These are phyloP conservation scores for Pavo muticus DNA, from an alignment of 2,113 vertebrate genomes.

Conservation along the genomic window DNA sequence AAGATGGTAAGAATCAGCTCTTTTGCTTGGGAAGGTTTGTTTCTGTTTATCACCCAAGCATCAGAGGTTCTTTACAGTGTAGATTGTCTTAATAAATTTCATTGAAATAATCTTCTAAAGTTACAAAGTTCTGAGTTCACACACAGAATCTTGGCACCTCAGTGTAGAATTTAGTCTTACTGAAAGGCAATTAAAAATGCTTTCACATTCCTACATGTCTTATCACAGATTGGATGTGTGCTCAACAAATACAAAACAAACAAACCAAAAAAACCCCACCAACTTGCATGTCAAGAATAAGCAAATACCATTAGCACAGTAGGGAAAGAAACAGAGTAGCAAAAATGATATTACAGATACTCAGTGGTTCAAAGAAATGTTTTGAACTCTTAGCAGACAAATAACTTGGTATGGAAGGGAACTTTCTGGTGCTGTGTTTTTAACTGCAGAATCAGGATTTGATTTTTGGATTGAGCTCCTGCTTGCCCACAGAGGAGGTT, in stretches of 20 bases:
- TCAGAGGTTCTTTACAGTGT: neutral
- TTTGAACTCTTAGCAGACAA: neutral
- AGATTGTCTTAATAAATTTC: neutral
- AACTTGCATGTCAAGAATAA: neutral
- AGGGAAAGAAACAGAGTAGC: neutral
- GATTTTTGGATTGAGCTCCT: neutral
- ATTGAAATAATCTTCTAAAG: neutral
- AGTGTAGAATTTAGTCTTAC: neutral
- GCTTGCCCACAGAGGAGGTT: neutral
- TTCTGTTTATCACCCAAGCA: neutral
- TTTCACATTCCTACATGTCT: neutral
- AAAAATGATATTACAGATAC: neutral
- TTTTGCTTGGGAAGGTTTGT: neutral
- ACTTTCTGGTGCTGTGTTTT: neutral
- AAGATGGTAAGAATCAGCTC: neutral
- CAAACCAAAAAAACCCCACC: neutral
- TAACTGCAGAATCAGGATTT: neutral
- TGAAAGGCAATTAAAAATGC: neutral
- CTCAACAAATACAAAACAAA: neutral
- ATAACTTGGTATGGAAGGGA: neutral
- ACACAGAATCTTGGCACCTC: neutral
- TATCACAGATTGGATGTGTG: neutral
- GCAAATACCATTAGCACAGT: neutral
- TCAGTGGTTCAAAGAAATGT: neutral
- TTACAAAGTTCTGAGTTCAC: neutral